phyloP scores from a whole-genome alignment of 2,797 vertebrate genomes.

The Falco naumanni region DNA sequence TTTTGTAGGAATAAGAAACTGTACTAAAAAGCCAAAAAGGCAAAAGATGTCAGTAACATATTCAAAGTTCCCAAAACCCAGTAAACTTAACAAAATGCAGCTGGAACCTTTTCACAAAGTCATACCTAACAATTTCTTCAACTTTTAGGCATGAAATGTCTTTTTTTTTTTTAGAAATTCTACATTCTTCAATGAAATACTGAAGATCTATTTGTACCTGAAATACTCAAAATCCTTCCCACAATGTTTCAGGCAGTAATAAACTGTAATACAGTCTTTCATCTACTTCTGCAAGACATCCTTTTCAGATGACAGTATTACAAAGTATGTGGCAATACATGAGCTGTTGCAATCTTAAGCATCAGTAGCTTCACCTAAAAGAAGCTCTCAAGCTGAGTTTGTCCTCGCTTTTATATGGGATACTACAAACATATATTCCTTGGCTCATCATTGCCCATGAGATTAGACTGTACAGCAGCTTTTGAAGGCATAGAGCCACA shows the following conservation, averaged over 20 bases:
- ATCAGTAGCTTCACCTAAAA: background rate
- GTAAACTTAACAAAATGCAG: background rate
- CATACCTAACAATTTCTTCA: background rate
- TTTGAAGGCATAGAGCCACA: background rate
- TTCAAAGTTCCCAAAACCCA: background rate
- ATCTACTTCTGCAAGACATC: background rate
- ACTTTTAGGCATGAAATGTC: background rate
- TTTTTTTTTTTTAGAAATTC: background rate
- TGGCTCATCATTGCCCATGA: background rate
- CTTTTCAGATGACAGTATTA: background rate
- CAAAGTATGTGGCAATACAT: background rate
- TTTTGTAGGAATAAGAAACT: background rate
- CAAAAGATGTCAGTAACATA: background rate
- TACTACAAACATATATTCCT: background rate
- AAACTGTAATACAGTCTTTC: background rate
- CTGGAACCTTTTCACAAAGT: background rate
- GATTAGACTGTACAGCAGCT: background rate
- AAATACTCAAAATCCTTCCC: background rate
- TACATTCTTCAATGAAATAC: background rate
- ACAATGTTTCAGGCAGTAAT: background rate
- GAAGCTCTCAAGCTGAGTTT: background rate
- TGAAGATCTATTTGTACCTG: fast-evolving
- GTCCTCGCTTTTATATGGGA: background rate
- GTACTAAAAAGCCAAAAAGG: background rate
- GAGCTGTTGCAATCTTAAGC: background rate